Evolutionary conservation across 2,888 invertebrate species (phyloP).

Genomic region (Nipponacmea schrenckii): DNA sequence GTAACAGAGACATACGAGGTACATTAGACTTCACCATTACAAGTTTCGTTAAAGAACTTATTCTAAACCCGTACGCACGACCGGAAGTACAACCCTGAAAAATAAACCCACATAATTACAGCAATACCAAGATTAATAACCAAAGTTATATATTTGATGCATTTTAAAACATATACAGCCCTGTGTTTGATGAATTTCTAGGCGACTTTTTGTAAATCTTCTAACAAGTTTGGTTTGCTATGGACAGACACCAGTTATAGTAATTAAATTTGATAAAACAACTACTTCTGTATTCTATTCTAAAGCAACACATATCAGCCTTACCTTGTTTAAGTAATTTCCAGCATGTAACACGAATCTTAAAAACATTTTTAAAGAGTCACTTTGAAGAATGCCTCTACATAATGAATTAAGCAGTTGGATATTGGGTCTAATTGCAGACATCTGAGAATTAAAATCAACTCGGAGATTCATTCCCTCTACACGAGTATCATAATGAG

Average conservation of each 20-base stretch:
- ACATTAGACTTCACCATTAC: conserved; percentile 96
- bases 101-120: no score
- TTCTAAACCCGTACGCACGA: conserved; percentile 94
- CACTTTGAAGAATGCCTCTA: conserved; percentile 76
- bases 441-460: conserved; percentile 90
- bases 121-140: no score
- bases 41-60: conserved; percentile 92
- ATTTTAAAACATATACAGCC: no score
- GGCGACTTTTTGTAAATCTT: no score
- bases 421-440: conserved; percentile 89
- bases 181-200: no score
- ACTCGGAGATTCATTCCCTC: conserved; percentile 95
- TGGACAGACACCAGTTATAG: no score
- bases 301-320: conserved; percentile 47
- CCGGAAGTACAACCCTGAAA: conserved; percentile 91
- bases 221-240: no score
- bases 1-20: conserved; percentile 94
- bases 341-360: conserved; percentile 95
- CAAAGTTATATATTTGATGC: no score
- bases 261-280: no score
- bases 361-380: conserved; percentile 84
- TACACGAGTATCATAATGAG: conserved; percentile 86
- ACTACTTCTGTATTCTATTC: no score
- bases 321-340: conserved; percentile 92
- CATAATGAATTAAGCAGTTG: conserved; percentile 89